Evolutionary conservation across 2,888 invertebrate species (phyloP), one percentile per base, ranked within the genome.

Genomic region (Platynereis dumerilii): DNA sequence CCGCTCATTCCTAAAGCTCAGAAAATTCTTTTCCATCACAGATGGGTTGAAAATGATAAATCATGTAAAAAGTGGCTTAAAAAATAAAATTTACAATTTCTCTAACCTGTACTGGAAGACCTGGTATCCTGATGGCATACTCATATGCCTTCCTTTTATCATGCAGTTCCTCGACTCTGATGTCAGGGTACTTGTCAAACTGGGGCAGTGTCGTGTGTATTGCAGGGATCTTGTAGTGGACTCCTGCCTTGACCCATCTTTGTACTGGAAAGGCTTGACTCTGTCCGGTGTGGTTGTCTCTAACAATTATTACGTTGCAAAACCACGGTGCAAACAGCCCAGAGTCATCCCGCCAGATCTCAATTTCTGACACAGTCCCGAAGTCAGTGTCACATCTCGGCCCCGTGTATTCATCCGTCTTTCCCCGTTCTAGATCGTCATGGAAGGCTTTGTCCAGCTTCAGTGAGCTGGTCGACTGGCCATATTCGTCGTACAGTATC

Each of bases 201-300:
- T 85, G 83, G 0, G 86, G 86, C 57, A 86, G 72, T 29, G 77
- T 74, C 2, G 81, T 80, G 66, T 85, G 85, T 68, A 78, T 78
- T 70, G 82, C 78, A 22, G 73, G 68, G 34, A 86, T 78, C 28
- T 77, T 60, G 72, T 85, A 84, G 39, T 77, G 78, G 24, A 59
- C 60, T 53, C 79, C 74, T 0, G 82, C 72, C 34, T 76, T 74
- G 58, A 86, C 79, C 85, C 86, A 86, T n/a, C 85, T 75, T 64
- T 83, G 75, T 2, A 86, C 76, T 0, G 86, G 86, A 67, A 82
- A 82, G 20, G 77, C 73, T 61, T 69, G 79, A 17, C 69, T 73
- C n/a, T 74, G 68, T 53, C 74, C 74, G 0, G 73, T 72, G 22
- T 71, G 69, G 17, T 73, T 60, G 63, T 78, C 77, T 59, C 77